Base-by-base conservation (phyloP, 2,888 invertebrate species). In the Tenthredo mesomela region DNA sequence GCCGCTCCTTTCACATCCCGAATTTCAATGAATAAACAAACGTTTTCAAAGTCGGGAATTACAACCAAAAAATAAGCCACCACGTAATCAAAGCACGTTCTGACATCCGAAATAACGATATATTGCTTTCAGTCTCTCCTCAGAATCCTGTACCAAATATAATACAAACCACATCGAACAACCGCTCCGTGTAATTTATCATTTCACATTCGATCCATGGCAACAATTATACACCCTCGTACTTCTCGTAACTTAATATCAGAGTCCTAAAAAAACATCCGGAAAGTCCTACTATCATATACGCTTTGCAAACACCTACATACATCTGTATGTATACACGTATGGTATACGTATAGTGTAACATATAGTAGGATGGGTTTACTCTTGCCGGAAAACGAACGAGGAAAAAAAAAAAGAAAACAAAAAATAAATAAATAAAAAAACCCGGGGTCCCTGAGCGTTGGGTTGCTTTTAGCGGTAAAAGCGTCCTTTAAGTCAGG, bases 381-480 rank as follows among this genome's bases (percentile, higher is more conserved):
- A 54, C 77, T 33, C 33, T 40, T 40, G 0, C n/a, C 54, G 12
- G 37, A 40, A 80, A 80, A 40, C 80, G 80, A 40, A 61, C 40
- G 18, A 61, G 80, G 33, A 21, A 5, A 7, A 61, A 47, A 25
- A n/a, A n/a, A 1, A n/a, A 43, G 10, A 18, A 10, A 25, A 21
- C 5, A 5, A 58, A 43, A 25, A 58, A 37, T 37, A 58, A 50
- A 50, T 5, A 71, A 10, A 47, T 67, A 65, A 65, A 67, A 67
- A 67, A 70, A 82, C 18, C 6, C 43, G 15, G 2, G 18, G 67
- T 82, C 82, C 82, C 67, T 21, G 67, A 82, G 50, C 82, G 43
- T 43, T 33, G 82, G 82, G 82, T 67, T 65, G 82, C 82, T 82
- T 82, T 67, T 67, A 82, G 82, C 82, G 82, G 82, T 82, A 82